Evolutionary conservation across 2,113 vertebrate genomes (phyloP), one percentile per base, ranked within the genome.

Genomic region (Thunnus maccoyii): DNA sequence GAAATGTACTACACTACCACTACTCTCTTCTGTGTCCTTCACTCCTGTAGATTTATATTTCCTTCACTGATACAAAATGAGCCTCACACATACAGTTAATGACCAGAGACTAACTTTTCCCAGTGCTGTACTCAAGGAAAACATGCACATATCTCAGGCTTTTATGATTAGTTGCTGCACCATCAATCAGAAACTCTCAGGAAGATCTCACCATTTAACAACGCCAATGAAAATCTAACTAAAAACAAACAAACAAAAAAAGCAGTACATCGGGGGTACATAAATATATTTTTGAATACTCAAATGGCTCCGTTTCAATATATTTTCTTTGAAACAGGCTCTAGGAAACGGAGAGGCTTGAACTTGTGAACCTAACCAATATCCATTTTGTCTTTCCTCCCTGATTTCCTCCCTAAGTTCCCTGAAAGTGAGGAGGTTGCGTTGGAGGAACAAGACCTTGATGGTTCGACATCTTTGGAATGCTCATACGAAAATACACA

Each of bases 361-460:
- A 91, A 87, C 84, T 84, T 30, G 18, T 91, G 87, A 92, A 85
- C 84, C 80, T 17, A 3, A 18, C 27, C 30, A 58, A 72, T 25
- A 78, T 85, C 46, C 69, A 80, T 86, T 88, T 65, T 11, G 60
- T 52, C 63, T 80, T 72, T 84, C 86, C 90, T 85, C 90, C 87
- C 82, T 16, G 6, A 76, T 80, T 76, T 77, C 86, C 91, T 91
- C 90, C 86, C 83, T 74, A 48, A 56, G 76, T 78, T 88, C 75
- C 56, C 65, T 88, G 30, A 77, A 47, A 88, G 77, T 71, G 67
- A 86, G 66, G 88, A 84, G 71, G 78, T 20, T 82, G 72, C 62
- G 66, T 67, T 10, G 86, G 69, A 87, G 86, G 82, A 85, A 62
- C 64, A 17, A 82, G 65, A 73, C 85, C 82, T 89, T 81, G 68